Conservation (phyloP, 2,888 invertebrate genomes). For the Acronicta leporina region DNA sequence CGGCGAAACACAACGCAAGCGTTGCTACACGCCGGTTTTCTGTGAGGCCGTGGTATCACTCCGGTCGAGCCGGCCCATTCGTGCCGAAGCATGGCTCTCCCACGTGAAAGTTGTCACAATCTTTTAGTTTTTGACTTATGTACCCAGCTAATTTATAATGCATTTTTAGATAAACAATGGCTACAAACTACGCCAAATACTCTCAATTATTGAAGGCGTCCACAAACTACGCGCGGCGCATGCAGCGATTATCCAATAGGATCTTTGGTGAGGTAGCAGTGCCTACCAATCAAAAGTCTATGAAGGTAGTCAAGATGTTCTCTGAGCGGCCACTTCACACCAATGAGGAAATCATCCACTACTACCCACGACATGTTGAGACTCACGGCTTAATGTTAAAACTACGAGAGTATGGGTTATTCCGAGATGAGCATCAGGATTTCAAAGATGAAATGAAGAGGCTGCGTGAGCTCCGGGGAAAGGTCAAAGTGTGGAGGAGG, state of each 20-base stretch:
- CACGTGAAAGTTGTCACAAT: too few species aligned
- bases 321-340: slow-evolving; percentile 93
- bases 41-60: too few species aligned
- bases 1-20: too few species aligned
- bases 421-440: slow-evolving; percentile 96
- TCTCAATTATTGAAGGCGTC: slow-evolving; percentile 91
- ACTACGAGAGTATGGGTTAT: slow-evolving; percentile 93
- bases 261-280: slow-evolving; percentile 97
- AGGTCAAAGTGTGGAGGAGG: slow-evolving; percentile 89
- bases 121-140: too few species aligned
- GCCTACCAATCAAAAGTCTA: slow-evolving; percentile 92
- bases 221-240: slow-evolving; percentile 94
- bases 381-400: slow-evolving; percentile 92
- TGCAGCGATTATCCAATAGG: slow-evolving; percentile 95
- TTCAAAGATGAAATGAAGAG: slow-evolving; percentile 96
- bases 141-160: too few species aligned
- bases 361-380: slow-evolving; percentile 96
- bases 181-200: slow-evolving; percentile 92
- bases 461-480: slow-evolving; percentile 93
- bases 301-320: slow-evolving; percentile 94
- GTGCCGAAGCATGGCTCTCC: too few species aligned
- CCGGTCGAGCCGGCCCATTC: too few species aligned
- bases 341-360: slow-evolving; percentile 92
- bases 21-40: too few species aligned
- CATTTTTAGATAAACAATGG: slow-evolving; percentile 66